Evolutionary conservation across 2,113 vertebrate species (phyloP).

Genomic region (Mixornis gularis): DNA sequence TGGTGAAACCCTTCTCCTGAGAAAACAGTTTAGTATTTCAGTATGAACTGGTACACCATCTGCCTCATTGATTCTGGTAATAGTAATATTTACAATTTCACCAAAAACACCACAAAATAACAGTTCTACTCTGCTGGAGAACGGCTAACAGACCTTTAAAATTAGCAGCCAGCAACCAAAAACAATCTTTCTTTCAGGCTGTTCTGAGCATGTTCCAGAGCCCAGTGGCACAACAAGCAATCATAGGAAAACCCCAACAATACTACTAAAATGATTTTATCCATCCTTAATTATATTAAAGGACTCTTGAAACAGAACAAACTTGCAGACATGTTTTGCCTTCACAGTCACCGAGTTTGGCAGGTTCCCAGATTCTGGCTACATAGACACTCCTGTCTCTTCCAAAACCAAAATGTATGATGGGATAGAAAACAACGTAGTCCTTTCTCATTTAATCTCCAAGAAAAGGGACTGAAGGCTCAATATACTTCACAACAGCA

Average conservation of each 20-base stretch:
- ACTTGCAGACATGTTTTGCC: neutral
- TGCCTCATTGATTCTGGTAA: neutral
- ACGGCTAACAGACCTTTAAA: neutral
- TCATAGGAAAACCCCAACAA: rapidly evolving
- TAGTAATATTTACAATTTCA: neutral
- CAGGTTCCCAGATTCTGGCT: neutral
- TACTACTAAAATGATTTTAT: neutral
- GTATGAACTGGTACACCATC: neutral
- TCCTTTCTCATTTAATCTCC: neutral
- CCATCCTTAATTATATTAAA: neutral
- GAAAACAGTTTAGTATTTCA: neutral
- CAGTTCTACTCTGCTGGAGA: neutral
- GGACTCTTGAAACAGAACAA: neutral
- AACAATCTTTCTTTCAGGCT: neutral
- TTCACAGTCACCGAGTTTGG: neutral
- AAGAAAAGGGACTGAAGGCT: neutral
- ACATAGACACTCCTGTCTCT: neutral
- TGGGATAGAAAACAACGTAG: rapidly evolving
- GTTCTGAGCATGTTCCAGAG: neutral
- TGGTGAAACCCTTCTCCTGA: neutral
- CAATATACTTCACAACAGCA: neutral
- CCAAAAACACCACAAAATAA: neutral
- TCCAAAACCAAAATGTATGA: neutral
- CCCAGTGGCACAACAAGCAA: neutral
- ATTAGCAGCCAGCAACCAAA: neutral